phyloP scores from a whole-genome alignment of 2,113 vertebrate genomes.

The Sterna hirundo region DNA sequence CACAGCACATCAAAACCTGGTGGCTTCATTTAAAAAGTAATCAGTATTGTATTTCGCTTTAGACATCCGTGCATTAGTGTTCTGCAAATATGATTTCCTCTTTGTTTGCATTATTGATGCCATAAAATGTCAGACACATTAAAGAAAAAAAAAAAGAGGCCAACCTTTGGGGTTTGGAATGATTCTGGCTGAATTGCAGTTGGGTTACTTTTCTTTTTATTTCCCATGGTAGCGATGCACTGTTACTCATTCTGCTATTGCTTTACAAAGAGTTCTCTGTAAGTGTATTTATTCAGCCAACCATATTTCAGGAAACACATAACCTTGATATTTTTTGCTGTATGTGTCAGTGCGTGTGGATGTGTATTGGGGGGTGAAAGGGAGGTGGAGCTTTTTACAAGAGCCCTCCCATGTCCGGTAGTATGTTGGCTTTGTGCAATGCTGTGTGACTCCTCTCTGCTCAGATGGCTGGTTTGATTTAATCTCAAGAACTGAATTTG shows the following conservation, averaged over 20 bases:
- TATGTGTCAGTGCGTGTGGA: neutral
- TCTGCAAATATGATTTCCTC: constrained; percentile 58
- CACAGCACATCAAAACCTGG: constrained; percentile 56
- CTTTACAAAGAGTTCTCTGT: constrained; percentile 25
- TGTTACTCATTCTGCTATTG: constrained; percentile 46
- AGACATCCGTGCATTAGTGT: constrained; percentile 61
- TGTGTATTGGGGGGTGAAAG: neutral
- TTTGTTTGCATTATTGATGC: constrained; percentile 73
- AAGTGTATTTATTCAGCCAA: constrained; percentile 12
- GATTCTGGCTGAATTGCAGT: constrained; percentile 51
- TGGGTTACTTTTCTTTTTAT: constrained; percentile 53
- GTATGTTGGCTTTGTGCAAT: neutral
- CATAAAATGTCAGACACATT: constrained; percentile 68
- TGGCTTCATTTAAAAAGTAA: constrained; percentile 70
- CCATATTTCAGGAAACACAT: constrained; percentile 18
- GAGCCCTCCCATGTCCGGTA: neutral
- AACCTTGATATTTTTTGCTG: neutral
- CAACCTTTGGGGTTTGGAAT: constrained; percentile 57
- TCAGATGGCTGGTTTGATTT: neutral
- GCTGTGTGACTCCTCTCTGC: neutral
- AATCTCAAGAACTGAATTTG: neutral
- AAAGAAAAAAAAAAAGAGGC: constrained; percentile 48
- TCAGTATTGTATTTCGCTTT: constrained; percentile 60
- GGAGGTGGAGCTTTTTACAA: neutral
- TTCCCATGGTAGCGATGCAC: constrained; percentile 33